These are phyloP conservation scores for Diploscapter pachys DNA, from an alignment of 1,140 invertebrate genomes.

Conservation along the genomic window DNA sequence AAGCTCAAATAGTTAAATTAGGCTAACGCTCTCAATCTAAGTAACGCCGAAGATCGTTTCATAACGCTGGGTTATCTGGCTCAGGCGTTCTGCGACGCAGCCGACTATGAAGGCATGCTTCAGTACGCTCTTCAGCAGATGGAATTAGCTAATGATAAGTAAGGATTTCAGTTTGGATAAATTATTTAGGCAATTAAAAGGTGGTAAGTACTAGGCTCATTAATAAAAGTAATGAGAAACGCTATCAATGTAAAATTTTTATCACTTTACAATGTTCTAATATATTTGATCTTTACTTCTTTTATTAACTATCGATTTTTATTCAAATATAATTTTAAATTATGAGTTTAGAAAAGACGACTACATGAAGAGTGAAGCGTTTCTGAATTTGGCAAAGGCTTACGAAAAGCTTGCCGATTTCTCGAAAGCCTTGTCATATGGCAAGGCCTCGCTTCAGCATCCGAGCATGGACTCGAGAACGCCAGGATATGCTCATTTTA, in stretches of 20 bases:
- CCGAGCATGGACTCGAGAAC: slow-evolving; percentile 54
- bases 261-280: too few relatives aligned
- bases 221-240: too few relatives aligned
- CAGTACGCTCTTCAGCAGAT: slow-evolving; percentile 60
- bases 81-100: slow-evolving; percentile 59
- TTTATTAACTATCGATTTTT: too few relatives aligned
- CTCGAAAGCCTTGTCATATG: slow-evolving; percentile 60
- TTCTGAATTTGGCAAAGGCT: slow-evolving; percentile 60
- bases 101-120: slow-evolving; percentile 60
- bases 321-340: too few relatives aligned
- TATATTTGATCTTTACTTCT: too few relatives aligned
- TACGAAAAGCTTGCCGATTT: slow-evolving; percentile 60
- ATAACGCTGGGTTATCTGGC: slow-evolving; percentile 60
- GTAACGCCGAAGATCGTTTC: slow-evolving; percentile 58
- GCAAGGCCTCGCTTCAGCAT: slow-evolving; percentile 57
- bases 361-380: slow-evolving; percentile 60
- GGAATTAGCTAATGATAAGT: slow-evolving; percentile 58
- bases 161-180: too few relatives aligned
- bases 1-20: slow-evolving; percentile 17
- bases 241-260: too few relatives aligned
- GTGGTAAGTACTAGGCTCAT: too few relatives aligned
- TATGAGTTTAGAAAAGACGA: slow-evolving; percentile 33
- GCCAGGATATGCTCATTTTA: slow-evolving; percentile 57
- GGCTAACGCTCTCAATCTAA: slow-evolving; percentile 14
- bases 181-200: too few relatives aligned